Percentiles rank a stretch among this genome's conserved stretches.
Conservation (phyloP, 2,888 invertebrate species). For the Acanthacorydalis orientalis region DNA sequence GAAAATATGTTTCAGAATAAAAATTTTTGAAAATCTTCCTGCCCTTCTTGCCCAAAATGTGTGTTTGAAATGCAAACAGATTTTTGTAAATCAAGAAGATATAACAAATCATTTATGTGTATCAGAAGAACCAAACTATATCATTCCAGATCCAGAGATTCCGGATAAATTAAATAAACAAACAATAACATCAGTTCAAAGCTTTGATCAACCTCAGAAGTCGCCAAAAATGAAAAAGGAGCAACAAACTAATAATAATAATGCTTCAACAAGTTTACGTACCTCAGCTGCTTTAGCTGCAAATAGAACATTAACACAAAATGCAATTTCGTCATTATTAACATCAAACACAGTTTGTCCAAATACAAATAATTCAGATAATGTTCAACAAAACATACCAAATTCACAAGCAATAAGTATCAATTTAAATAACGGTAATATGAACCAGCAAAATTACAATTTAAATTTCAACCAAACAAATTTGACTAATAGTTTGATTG, state of each 20-base stretch:
- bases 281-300: not conserved
- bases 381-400: too few species aligned
- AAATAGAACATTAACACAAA: not conserved
- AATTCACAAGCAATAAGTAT: too few species aligned
- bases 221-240: not conserved
- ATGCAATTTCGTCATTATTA: not conserved
- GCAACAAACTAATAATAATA: not conserved
- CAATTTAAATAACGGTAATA: too few species aligned
- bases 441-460: too few species aligned
- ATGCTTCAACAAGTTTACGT: not conserved
- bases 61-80: constrained; percentile 4
- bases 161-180: not conserved
- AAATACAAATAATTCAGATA: too few species aligned
- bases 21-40: constrained; percentile 4
- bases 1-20: not conserved
- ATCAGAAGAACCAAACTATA: not conserved
- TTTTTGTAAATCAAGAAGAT: constrained; percentile 3
- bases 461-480: constrained; percentile 1
- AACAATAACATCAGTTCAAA: not conserved
- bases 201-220: not conserved
- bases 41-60: constrained; percentile 3
- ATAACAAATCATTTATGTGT: constrained; percentile 1
- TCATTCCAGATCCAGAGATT: constrained; percentile 1
- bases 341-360: not conserved
- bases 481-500: constrained; percentile 3